phyloP scores from a whole-genome alignment of 2,113 vertebrate species.

The Silurus meridionalis region DNA sequence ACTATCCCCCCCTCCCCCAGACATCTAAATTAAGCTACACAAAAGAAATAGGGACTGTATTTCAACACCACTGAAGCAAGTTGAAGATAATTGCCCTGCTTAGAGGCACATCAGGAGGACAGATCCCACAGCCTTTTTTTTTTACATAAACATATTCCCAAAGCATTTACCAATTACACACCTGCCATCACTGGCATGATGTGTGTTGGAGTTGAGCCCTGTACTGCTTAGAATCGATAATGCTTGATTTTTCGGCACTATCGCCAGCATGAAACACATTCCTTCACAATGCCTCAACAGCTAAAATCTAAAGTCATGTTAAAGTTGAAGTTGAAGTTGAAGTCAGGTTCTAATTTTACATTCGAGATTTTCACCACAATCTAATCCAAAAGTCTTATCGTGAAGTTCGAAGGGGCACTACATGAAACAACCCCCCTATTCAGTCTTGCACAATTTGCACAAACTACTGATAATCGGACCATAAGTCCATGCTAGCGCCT shows the following conservation, averaged over 20 bases:
- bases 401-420: not conserved
- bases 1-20: not conserved
- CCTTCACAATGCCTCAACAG: not conserved
- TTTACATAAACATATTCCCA: constrained; percentile 24
- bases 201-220: not conserved
- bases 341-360: not conserved
- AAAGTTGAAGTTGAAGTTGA: not conserved
- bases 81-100: constrained; percentile 25
- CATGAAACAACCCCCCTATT: not conserved
- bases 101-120: constrained; percentile 17
- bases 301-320: no score
- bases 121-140: not conserved
- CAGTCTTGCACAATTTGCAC: constrained; percentile 17
- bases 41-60: constrained; percentile 11
- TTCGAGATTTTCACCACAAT: not conserved
- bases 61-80: constrained; percentile 6
- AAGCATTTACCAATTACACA: constrained; percentile 18
- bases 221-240: not conserved
- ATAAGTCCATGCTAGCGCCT: not conserved
- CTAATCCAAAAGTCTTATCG: constrained; percentile 16
- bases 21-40: not conserved
- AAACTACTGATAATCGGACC: constrained; percentile 8
- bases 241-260: not conserved
- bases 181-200: constrained; percentile 1
- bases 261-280: not conserved